These are phyloP conservation scores for Laothoe populi DNA, from an alignment of 2,888 invertebrate species.

Conservation along the genomic window DNA sequence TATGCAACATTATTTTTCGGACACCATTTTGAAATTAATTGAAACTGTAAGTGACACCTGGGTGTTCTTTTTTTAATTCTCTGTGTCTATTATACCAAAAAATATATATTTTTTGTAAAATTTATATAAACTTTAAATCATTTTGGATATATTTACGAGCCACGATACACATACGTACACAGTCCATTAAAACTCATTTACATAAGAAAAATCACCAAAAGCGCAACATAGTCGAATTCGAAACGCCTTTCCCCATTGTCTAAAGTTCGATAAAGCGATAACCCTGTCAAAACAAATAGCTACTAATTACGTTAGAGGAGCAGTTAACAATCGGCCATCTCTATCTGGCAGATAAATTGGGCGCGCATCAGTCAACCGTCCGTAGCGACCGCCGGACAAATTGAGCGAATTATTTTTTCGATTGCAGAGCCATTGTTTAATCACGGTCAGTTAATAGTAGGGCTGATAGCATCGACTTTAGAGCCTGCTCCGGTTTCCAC, in stretches of 20 bases:
- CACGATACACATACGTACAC: constrained; percentile 29
- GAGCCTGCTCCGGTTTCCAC: constrained; percentile 41
- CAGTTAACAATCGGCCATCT: constrained; percentile 74
- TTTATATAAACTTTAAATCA: too few species aligned
- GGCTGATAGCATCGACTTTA: constrained; percentile 63
- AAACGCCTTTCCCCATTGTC: constrained; percentile 73
- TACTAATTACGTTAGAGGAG: constrained; percentile 75
- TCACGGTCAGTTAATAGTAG: constrained; percentile 70
- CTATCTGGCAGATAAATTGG: constrained; percentile 77
- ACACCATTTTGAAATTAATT: neutral
- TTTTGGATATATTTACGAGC: constrained; percentile 2
- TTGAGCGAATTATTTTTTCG: constrained; percentile 82
- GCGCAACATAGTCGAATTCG: constrained; percentile 63
- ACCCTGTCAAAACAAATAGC: constrained; percentile 75
- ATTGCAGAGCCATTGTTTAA: constrained; percentile 80
- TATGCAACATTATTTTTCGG: constrained; percentile 6
- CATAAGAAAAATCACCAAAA: constrained; percentile 53
- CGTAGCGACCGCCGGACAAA: constrained; percentile 59
- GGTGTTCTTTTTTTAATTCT: neutral
- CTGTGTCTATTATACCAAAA: too few species aligned
- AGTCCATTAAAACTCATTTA: constrained; percentile 40
- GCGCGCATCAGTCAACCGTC: constrained; percentile 60
- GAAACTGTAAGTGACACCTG: neutral
- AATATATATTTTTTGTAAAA: neutral
- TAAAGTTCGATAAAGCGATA: constrained; percentile 64